Conservation (phyloP, 1,140 invertebrate genomes). For the Drosophila subobscura region DNA sequence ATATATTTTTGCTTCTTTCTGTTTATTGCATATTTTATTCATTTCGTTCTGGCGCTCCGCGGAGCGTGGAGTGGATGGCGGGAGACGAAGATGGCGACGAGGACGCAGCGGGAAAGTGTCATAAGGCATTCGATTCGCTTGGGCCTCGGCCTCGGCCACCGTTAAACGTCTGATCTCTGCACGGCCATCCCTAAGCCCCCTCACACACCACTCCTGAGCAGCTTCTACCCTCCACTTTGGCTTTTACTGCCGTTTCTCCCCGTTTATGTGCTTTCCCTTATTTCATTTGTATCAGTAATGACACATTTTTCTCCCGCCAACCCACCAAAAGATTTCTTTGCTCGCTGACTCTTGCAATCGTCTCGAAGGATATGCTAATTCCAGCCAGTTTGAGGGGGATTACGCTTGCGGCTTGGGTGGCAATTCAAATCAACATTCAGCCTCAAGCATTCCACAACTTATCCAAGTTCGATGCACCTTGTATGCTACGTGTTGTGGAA, state of each 20-base stretch:
- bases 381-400: too few relatives aligned
- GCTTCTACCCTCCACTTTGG: background rate
- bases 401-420: too few relatives aligned
- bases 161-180: slow-evolving; percentile 15
- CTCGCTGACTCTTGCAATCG: too few relatives aligned
- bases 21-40: slow-evolving; percentile 81
- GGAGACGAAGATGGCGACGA: slow-evolving; percentile 6
- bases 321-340: background rate
- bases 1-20: slow-evolving; percentile 73
- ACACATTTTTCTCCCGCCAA: slow-evolving; percentile 18
- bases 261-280: slow-evolving; percentile 39
- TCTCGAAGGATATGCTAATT: too few relatives aligned
- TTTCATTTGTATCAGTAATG: slow-evolving; percentile 34
- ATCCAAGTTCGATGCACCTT: too few relatives aligned
- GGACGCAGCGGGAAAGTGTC: slow-evolving; percentile 61
- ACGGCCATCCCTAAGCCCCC: background rate
- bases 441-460: too few relatives aligned
- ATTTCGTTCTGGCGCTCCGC: slow-evolving; percentile 72
- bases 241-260: slow-evolving; percentile 4
- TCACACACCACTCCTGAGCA: background rate
- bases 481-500: too few relatives aligned
- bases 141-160: slow-evolving; percentile 1
- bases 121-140: slow-evolving; percentile 69
- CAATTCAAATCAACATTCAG: too few relatives aligned
- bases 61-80: slow-evolving; percentile 28